Percentiles rank a stretch among this genome's conserved stretches.
phyloP scores from a whole-genome alignment of 1,140 invertebrate species.

The Drosophila takahashii region DNA sequence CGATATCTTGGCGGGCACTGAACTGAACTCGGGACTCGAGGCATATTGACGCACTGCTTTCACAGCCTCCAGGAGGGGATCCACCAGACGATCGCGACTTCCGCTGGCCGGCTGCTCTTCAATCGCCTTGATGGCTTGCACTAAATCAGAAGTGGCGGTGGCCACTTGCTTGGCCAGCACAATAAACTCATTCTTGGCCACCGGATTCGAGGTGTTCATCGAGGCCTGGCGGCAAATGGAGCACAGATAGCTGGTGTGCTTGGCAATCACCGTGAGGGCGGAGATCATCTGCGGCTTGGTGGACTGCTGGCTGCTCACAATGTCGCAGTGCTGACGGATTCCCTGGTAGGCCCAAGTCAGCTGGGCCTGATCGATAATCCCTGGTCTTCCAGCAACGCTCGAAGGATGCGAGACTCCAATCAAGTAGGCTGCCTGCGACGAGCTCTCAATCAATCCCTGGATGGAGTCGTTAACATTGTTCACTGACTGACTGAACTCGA shows the following conservation, averaged over 20 bases:
- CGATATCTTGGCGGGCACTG: conserved; percentile 96
- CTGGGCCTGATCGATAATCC: conserved; percentile 96
- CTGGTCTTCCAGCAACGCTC: conserved; percentile 95
- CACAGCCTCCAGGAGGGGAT: conserved; percentile 95
- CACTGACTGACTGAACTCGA: conserved; percentile 95
- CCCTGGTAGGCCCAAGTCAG: conserved; percentile 94
- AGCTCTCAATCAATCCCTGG: conserved; percentile 96
- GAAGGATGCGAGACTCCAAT: conserved; percentile 96
- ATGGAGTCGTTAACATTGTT: conserved; percentile 94
- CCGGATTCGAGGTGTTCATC: conserved; percentile 95
- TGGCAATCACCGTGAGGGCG: conserved; percentile 97
- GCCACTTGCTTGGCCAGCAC: conserved; percentile 99
- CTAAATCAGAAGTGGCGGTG: conserved; percentile 96
- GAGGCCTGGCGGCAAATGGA: conserved; percentile 97
- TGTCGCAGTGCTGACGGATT: conserved; percentile 95
- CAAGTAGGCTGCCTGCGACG: conserved; percentile 96
- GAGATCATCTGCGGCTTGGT: conserved; percentile 95
- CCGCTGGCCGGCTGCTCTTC: conserved; percentile 93
- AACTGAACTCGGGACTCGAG: conserved; percentile 96
- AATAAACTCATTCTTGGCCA: conserved; percentile 98
- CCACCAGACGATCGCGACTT: conserved; percentile 90
- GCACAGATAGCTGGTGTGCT: conserved; percentile 97
- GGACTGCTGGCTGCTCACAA: conserved; percentile 90
- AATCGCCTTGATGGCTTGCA: conserved; percentile 97
- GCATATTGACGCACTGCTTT: conserved; percentile 97